These are phyloP conservation scores for Huso huso DNA, from an alignment of 2,797 vertebrate species.

Conservation along the genomic window DNA sequence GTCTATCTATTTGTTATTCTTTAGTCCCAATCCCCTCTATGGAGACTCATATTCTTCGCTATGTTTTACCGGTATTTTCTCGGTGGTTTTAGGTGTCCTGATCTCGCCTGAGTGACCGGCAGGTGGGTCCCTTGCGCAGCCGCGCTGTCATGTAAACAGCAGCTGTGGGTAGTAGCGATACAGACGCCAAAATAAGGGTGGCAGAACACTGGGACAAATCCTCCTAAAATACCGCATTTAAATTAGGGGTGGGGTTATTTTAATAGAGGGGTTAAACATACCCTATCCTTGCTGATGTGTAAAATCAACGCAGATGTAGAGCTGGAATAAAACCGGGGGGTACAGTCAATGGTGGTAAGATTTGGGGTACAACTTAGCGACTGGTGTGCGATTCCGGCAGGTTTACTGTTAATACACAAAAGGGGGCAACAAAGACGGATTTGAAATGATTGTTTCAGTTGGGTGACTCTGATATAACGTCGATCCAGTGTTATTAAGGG, in stretches of 20 bases:
- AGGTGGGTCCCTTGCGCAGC: slow-evolving; percentile 6
- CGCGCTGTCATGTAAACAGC: slow-evolving; percentile 28
- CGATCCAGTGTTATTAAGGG: no score
- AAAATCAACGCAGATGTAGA: not conserved
- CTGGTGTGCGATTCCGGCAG: no score
- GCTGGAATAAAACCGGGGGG: not conserved
- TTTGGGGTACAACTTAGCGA: not conserved
- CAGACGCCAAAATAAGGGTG: slow-evolving; percentile 4
- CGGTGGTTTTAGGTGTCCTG: slow-evolving; percentile 1
- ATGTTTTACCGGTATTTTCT: not conserved
- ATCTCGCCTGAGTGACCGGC: slow-evolving; percentile 1
- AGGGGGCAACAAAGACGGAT: no score
- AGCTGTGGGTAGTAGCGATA: slow-evolving; percentile 15
- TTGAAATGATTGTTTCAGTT: no score
- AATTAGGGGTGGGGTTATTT: no score
- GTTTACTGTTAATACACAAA: no score
- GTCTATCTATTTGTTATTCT: no score
- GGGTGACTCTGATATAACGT: no score
- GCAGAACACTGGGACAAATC: slow-evolving; percentile 4
- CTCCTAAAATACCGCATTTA: not conserved
- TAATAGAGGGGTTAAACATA: no score
- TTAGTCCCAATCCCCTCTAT: no score
- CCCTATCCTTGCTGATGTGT: not conserved
- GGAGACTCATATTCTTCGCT: no score
- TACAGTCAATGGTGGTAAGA: not conserved